These are phyloP conservation scores for Auanema sp. DNA, from an alignment of 2,888 invertebrate genomes.

Conservation along the genomic window DNA sequence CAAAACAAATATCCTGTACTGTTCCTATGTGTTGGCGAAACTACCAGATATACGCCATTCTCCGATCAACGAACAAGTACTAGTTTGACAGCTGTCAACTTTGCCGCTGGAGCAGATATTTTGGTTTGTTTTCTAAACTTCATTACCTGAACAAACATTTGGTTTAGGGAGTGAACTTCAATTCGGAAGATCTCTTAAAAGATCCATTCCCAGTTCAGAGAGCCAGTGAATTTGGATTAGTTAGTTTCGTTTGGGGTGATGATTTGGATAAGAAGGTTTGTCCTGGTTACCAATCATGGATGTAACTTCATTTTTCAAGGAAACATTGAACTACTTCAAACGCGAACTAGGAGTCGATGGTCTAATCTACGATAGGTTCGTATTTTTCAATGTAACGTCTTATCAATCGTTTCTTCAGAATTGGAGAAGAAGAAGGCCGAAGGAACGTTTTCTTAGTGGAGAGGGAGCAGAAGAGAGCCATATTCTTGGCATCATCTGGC, in stretches of 20 bases:
- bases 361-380: slow-evolving; percentile 86
- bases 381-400: slow-evolving; percentile 10
- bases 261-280: slow-evolving; percentile 77
- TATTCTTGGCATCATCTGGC: slow-evolving; percentile 15
- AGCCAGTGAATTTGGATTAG: slow-evolving; percentile 79
- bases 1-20: slow-evolving; percentile 96
- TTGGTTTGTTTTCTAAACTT: slow-evolving; percentile 27
- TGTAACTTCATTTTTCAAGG: slow-evolving; percentile 67
- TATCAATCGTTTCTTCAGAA: slow-evolving; percentile 30
- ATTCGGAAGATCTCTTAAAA: slow-evolving; percentile 82
- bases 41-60: slow-evolving; percentile 76
- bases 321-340: slow-evolving; percentile 82
- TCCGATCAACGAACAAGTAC: slow-evolving; percentile 63
- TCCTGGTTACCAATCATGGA: not conserved
- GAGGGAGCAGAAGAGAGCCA: slow-evolving; percentile 49
- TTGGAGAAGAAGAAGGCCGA: slow-evolving; percentile 57
- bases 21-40: slow-evolving; percentile 83
- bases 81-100: slow-evolving; percentile 59
- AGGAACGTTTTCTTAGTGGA: slow-evolving; percentile 60
- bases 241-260: slow-evolving; percentile 94
- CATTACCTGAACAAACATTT: not conserved
- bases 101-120: slow-evolving; percentile 52
- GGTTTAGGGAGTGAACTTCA: slow-evolving; percentile 80
- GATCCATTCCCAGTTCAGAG: slow-evolving; percentile 71
- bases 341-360: slow-evolving; percentile 89